Percentiles rank a stretch among this genome's conserved stretches.
phyloP scores from a whole-genome alignment of 2,888 invertebrate species.

The Trachelus stipa region DNA sequence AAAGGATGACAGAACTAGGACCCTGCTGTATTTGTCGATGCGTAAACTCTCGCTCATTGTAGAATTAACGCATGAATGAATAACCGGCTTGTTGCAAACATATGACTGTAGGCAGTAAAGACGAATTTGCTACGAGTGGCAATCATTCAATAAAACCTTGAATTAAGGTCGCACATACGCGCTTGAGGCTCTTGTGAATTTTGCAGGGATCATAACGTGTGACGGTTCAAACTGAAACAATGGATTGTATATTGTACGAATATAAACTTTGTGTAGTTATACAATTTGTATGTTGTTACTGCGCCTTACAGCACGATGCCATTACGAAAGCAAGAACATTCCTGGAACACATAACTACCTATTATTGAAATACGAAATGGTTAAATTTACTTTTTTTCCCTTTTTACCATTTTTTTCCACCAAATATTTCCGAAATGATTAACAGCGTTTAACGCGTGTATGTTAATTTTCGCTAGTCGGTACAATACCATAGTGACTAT shows the following conservation, averaged over 20 bases:
- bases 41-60: neutral
- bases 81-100: neutral
- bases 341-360: neutral
- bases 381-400: neutral
- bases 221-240: neutral
- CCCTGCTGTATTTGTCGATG: neutral
- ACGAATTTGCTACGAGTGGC: conserved; percentile 13
- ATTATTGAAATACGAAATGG: neutral
- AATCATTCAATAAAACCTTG: conserved; percentile 34
- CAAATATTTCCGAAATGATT: neutral
- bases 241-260: neutral
- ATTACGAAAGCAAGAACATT: neutral
- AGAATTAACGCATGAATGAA: neutral
- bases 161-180: conserved; percentile 29
- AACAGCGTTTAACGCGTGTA: neutral
- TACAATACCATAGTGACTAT: neutral
- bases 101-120: neutral
- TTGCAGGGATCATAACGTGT: neutral
- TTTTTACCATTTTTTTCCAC: neutral
- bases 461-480: neutral
- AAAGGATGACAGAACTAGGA: neutral
- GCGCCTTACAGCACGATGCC: neutral
- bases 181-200: neutral
- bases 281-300: too few relatives aligned
- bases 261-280: neutral